Conservation (phyloP, 2,888 invertebrate species). For the Allophyes oxyacanthae region DNA sequence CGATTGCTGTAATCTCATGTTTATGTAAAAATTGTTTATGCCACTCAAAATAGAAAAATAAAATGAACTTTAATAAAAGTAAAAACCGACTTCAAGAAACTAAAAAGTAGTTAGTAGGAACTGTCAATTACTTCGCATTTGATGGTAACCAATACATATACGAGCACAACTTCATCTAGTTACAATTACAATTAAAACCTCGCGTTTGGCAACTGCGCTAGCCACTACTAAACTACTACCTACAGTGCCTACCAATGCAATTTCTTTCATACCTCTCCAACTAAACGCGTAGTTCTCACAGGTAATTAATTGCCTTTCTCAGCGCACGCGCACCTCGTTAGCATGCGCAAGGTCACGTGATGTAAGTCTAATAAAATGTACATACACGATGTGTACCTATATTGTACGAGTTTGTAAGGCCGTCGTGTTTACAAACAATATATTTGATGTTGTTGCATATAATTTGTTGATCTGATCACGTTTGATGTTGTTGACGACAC, state of each 20-base stretch:
- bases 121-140: too few relatives aligned
- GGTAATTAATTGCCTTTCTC: constrained; percentile 37
- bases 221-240: too few relatives aligned
- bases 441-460: constrained; percentile 4
- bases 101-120: too few relatives aligned
- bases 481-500: too few relatives aligned
- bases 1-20: too few relatives aligned
- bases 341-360: constrained; percentile 42
- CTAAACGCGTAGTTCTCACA: constrained; percentile 11
- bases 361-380: constrained; percentile 48
- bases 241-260: background rate
- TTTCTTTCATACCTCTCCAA: background rate
- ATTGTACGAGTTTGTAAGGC: constrained; percentile 21
- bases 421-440: constrained; percentile 23
- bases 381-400: constrained; percentile 13
- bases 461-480: background rate
- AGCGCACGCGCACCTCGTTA: constrained; percentile 42
- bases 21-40: too few relatives aligned
- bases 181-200: too few relatives aligned
- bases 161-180: too few relatives aligned
- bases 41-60: too few relatives aligned
- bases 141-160: too few relatives aligned
- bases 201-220: background rate
- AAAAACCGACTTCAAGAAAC: too few relatives aligned
- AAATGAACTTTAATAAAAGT: too few relatives aligned